Base-by-base conservation (phyloP, 1,140 invertebrate genomes). In the Luehdorfia chinensis region DNA sequence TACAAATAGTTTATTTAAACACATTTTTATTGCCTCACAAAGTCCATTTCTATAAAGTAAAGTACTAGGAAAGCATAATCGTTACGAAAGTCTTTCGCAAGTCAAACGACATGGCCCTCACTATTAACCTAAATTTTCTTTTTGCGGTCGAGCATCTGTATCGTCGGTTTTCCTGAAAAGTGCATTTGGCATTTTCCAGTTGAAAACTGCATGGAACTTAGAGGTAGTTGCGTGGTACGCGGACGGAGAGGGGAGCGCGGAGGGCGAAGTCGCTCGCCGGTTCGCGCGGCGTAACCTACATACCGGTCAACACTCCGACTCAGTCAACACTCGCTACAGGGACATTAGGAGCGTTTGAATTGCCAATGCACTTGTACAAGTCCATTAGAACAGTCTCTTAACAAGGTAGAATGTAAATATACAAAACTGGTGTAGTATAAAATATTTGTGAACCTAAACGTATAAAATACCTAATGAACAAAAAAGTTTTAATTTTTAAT, bases 311-410 rank as follows among this genome's bases (percentile, higher is more conserved):
- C 78, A 85, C 81, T 85, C 81, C 81, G 81, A 54, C 78, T 72
- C 81, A 85, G 81, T 85, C 81, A 83, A 85, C 81, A 85, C 72
- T 81, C 81, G 78, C 77, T 79, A 79, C 81, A 85, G 81, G 81
- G 81, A 83, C 81, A 74, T 79, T 66, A 66, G 81, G 60, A 57
- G 70, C 71, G 69, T 75, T 84, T 61, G 57, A 41, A 50, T 46
- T 28, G 58, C 59, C 13, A 84, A 61, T 61, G 33, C 41, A 75
- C 75, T 80, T 47, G 76, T 37, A 45, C 71, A 47, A 66, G 61
- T 59, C 28, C 18, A 18, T 50, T 33, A 49, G 25, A 16, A 51
- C 39, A 28, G 46, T 23, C 37, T n/a, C 27, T 28, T 23, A 15
- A 36, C 8, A n/a, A 49, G 32, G 11, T 13, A 16, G n/a, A 21